Evolutionary conservation across 1,140 invertebrate species (phyloP).

Genomic region (Drosophila mauritiana): DNA sequence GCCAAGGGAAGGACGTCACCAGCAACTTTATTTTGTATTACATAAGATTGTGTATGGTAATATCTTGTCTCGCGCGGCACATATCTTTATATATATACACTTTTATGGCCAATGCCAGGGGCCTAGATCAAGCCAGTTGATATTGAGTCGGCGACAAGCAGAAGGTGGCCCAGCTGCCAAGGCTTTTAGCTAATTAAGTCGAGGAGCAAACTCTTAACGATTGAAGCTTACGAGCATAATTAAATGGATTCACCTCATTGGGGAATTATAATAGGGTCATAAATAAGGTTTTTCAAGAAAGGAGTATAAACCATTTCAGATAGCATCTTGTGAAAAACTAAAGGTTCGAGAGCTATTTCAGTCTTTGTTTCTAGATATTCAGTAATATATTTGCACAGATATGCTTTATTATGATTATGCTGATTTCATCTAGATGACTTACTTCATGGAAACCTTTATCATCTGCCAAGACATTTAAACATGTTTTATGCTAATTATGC

Average conservation of each 20-base stretch:
- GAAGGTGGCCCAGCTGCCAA: constrained; percentile 28
- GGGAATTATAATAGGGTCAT: constrained; percentile 41
- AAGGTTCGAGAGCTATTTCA: not conserved
- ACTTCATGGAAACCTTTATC: no score
- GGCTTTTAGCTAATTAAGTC: constrained; percentile 75
- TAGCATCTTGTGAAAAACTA: constrained; percentile 1
- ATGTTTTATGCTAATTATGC: no score
- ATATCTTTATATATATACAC: constrained; percentile 41
- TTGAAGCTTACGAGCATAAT: constrained; percentile 45
- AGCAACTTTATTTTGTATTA: constrained; percentile 58
- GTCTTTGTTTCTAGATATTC: not conserved
- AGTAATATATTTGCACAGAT: not conserved
- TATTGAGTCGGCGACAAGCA: constrained; percentile 42
- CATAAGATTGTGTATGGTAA: constrained; percentile 29
- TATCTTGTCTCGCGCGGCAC: constrained; percentile 28
- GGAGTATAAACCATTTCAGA: constrained; percentile 23
- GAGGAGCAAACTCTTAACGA: constrained; percentile 35
- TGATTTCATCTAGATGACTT: no score
- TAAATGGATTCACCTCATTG: constrained; percentile 46
- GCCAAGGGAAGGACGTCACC: constrained; percentile 48
- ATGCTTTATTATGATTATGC: not conserved
- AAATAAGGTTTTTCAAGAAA: constrained; percentile 36
- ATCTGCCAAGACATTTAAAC: no score
- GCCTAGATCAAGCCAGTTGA: constrained; percentile 72
- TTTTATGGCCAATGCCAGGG: constrained; percentile 56